Conservation (phyloP, 2,113 vertebrate genomes). For the Empidonax alnorum region DNA sequence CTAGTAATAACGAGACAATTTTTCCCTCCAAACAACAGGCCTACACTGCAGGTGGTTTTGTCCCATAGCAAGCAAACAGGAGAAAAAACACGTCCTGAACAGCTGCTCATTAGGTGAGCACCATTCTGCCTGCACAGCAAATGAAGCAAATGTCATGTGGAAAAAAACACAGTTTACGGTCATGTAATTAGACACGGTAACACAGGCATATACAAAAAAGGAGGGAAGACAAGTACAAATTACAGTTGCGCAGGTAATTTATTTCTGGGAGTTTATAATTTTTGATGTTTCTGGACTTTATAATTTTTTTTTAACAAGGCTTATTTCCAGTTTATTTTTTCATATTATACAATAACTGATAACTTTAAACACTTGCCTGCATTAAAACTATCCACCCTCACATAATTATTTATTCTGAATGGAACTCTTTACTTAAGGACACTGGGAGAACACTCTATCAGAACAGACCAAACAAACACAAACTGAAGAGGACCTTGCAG, state of each 20-base stretch:
- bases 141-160: conserved; percentile 1
- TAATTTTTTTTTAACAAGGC: not conserved
- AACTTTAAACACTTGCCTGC: not conserved
- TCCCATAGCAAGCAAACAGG: not conserved
- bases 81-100: not conserved
- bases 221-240: conserved; percentile 40
- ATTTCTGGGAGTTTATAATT: not conserved
- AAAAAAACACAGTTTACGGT: not conserved
- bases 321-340: not conserved
- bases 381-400: not conserved
- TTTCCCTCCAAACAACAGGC: conserved; percentile 20
- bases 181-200: not conserved
- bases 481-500: rapidly evolving
- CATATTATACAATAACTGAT: not conserved
- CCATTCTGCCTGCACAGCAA: not conserved
- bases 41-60: conserved; percentile 9
- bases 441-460: not conserved
- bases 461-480: not conserved
- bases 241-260: conserved; percentile 6
- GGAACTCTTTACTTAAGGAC: not conserved
- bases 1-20: not conserved
- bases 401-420: not conserved
- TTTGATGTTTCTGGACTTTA: conserved; percentile 11
- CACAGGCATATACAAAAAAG: conserved; percentile 1
- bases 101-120: conserved; percentile 55